A percentile compares a stretch with the other conserved stretches of the same genome.
Evolutionary conservation across 1,140 invertebrate genomes (phyloP).

Genomic region (Drosophila bocqueti): DNA sequence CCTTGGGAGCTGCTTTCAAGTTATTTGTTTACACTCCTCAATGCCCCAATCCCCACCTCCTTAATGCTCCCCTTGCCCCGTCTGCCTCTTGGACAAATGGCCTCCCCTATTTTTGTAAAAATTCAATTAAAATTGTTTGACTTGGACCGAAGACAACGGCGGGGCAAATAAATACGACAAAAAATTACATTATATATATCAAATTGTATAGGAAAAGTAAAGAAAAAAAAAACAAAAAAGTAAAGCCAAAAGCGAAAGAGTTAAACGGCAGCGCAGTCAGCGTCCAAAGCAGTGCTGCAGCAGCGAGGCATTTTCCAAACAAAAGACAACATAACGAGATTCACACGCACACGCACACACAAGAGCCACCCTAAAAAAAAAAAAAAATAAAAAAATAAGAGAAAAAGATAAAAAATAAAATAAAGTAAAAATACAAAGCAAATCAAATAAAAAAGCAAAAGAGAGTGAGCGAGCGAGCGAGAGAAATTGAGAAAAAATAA

Average conservation of each 20-base stretch:
- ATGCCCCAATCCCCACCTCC: not conserved
- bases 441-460: constrained; percentile 77
- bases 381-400: constrained; percentile 32
- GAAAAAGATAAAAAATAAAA: constrained; percentile 35
- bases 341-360: constrained; percentile 52
- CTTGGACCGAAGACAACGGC: constrained; percentile 42
- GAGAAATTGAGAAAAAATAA: constrained; percentile 78
- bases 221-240: too few relatives aligned
- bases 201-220: constrained; percentile 44
- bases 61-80: not conserved
- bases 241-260: constrained; percentile 42
- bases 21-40: constrained; percentile 6
- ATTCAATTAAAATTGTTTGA: constrained; percentile 82
- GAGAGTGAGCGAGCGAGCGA: constrained; percentile 25
- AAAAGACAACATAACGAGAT: constrained; percentile 81
- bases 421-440: constrained; percentile 52
- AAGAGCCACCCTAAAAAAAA: constrained; percentile 32
- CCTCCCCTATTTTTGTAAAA: constrained; percentile 70
- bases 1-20: not conserved
- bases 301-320: constrained; percentile 74
- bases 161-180: constrained; percentile 34
- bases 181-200: constrained; percentile 68
- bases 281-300: constrained; percentile 45
- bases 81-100: constrained; percentile 47
- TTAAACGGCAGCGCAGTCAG: constrained; percentile 19